Conservation (phyloP, 2,797 vertebrate species). For the Phoxinus dragarum region DNA sequence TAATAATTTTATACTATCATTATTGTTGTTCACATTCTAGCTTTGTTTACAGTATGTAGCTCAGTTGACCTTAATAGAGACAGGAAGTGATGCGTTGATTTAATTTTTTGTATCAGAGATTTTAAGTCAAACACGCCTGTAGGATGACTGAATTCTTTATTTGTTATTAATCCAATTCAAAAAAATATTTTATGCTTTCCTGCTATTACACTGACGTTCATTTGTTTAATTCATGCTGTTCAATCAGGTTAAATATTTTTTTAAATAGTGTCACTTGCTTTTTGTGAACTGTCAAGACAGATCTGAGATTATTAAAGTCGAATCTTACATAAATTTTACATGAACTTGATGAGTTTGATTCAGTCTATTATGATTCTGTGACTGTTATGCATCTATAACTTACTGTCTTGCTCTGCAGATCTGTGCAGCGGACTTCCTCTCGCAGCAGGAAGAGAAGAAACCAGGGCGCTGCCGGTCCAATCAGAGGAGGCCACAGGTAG, state of each 20-base stretch:
- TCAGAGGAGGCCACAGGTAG: constrained; percentile 69
- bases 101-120: background rate
- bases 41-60: background rate
- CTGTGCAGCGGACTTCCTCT: constrained; percentile 55
- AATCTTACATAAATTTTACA: background rate
- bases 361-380: background rate
- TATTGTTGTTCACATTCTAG: background rate
- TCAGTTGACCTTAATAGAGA: background rate
- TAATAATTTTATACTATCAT: background rate
- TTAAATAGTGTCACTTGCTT: background rate
- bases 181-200: background rate
- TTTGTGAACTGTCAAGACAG: background rate
- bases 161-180: background rate
- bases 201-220: background rate
- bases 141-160: background rate
- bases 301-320: background rate
- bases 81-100: background rate
- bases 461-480: constrained; percentile 59
- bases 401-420: constrained; percentile 60
- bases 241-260: constrained; percentile 5
- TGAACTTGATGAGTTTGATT: background rate
- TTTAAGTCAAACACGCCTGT: background rate
- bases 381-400: background rate
- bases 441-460: constrained; percentile 70
- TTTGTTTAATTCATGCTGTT: background rate